Evolutionary conservation across 2,797 vertebrate genomes (phyloP).

Genomic region (Pipistrellus pygmaeus): DNA sequence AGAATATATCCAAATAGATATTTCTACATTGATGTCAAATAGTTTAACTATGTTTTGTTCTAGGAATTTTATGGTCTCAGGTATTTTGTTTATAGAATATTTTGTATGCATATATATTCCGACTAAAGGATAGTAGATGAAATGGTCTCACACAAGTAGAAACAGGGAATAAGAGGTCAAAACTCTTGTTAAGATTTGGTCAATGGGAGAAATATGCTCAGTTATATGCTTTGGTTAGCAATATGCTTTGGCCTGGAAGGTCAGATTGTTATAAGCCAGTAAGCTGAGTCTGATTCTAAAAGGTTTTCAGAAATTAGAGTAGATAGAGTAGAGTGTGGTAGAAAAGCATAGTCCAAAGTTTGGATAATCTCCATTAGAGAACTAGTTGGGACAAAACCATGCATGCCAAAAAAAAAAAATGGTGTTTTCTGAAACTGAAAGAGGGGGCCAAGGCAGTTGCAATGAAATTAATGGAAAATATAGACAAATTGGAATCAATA

Average conservation of each 20-base stretch:
- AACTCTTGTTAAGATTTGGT: slow-evolving; percentile 10
- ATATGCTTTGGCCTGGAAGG: background rate
- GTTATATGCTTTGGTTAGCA: slow-evolving; percentile 2
- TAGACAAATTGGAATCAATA: background rate
- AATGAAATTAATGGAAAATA: slow-evolving; percentile 43
- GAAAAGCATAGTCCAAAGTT: slow-evolving; percentile 47
- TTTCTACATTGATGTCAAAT: background rate
- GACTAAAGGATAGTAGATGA: background rate
- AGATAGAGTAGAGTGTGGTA: background rate
- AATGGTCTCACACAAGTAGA: slow-evolving; percentile 2
- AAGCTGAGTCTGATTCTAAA: background rate
- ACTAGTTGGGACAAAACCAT: slow-evolving; percentile 14
- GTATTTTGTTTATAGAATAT: background rate
- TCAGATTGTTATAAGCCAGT: background rate
- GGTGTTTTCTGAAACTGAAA: slow-evolving; percentile 11
- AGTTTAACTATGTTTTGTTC: background rate
- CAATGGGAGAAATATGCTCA: background rate
- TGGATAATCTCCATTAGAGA: background rate
- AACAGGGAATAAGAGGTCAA: slow-evolving; percentile 15
- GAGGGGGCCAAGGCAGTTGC: background rate
- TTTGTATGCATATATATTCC: slow-evolving; percentile 3
- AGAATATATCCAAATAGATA: background rate
- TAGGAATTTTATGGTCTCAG: background rate
- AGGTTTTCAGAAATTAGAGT: slow-evolving; percentile 31
- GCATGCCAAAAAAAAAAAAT: background rate